These are phyloP conservation scores for Andricus grossulariae DNA, from an alignment of 1,140 invertebrate species.

Conservation along the genomic window DNA sequence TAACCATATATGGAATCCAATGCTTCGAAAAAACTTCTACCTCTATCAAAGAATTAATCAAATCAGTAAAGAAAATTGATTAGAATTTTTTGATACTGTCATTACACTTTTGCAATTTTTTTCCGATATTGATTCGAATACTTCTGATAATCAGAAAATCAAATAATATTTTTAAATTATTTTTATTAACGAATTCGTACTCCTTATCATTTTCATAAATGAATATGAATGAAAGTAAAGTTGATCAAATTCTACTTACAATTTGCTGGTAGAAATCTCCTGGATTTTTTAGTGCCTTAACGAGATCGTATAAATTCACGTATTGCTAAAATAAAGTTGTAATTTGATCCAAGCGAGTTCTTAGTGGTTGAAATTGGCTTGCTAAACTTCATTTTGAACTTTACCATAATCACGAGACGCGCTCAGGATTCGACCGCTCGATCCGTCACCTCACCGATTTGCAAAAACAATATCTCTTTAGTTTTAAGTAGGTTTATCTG, in stretches of 20 bases:
- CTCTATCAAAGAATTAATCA: too few species aligned
- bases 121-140: too few species aligned
- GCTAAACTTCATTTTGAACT: conserved; percentile 60
- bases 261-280: neutral
- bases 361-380: neutral
- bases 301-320: neutral
- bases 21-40: too few species aligned
- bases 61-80: too few species aligned
- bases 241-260: neutral
- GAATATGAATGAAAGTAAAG: neutral
- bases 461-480: neutral
- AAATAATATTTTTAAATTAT: too few species aligned
- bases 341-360: neutral
- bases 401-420: conserved; percentile 53
- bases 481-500: neutral
- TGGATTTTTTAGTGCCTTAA: neutral
- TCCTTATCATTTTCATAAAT: too few species aligned
- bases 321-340: neutral
- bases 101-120: too few species aligned
- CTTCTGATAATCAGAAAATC: too few species aligned
- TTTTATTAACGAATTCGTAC: too few species aligned
- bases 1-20: too few species aligned
- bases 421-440: conserved; percentile 2
- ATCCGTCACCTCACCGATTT: neutral
- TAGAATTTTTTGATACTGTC: too few species aligned